Conservation (phyloP, 37 sponge, comb jelly and placozoan species). For the Diacarnus erythraeanus region DNA sequence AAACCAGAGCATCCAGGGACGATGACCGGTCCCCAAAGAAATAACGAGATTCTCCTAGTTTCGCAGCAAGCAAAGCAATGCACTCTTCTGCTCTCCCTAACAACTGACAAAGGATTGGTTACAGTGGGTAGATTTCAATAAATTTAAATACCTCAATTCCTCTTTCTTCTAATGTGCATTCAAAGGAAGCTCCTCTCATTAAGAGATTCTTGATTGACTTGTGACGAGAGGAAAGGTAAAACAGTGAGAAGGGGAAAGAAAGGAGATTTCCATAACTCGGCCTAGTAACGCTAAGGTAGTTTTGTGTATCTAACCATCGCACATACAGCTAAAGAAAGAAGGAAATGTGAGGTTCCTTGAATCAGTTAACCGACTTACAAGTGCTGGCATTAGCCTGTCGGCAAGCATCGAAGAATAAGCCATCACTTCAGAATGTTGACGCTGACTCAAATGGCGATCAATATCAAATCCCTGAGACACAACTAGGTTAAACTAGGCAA, state of each 20-base stretch:
- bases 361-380: constrained; percentile 26
- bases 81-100: constrained; percentile 50
- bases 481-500: not conserved
- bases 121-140: not conserved
- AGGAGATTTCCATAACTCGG: constrained; percentile 28
- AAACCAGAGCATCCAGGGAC: constrained; percentile 59
- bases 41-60: constrained; percentile 35
- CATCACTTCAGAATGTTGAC: constrained; percentile 16
- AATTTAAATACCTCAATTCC: constrained; percentile 44
- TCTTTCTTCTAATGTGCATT: constrained; percentile 31
- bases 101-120: constrained; percentile 12
- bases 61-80: constrained; percentile 28
- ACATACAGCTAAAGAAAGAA: constrained; percentile 36
- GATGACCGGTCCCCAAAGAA: constrained; percentile 55
- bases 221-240: constrained; percentile 34
- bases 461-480: constrained; percentile 31
- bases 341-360: not conserved
- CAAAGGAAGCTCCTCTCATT: constrained; percentile 38
- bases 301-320: constrained; percentile 62
- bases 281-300: constrained; percentile 56
- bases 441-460: constrained; percentile 10
- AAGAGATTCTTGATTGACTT: constrained; percentile 8
- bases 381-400: constrained; percentile 49
- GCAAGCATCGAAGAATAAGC: constrained; percentile 45
- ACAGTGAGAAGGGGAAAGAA: constrained; percentile 47